Conservation (phyloP, 2,797 vertebrate genomes). For the Cuniculus paca region DNA sequence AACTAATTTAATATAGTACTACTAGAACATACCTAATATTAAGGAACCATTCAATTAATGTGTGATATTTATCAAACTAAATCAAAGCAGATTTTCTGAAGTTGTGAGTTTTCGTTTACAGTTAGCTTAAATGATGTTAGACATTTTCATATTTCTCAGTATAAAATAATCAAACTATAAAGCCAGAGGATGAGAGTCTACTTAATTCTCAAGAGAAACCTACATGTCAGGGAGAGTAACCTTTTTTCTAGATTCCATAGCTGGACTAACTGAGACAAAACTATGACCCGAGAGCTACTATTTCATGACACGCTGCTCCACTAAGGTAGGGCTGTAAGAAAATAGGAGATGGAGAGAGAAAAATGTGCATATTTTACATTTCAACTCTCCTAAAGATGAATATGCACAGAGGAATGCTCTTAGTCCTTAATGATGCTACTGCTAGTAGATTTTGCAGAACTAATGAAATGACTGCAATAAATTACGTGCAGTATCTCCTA, state of each 20-base stretch:
- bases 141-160: neutral
- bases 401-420: slow-evolving; percentile 56
- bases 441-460: slow-evolving; percentile 58
- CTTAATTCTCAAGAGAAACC: neutral
- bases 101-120: neutral
- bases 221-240: neutral
- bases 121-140: neutral
- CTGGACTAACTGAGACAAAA: slow-evolving; percentile 8
- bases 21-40: neutral
- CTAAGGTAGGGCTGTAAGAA: neutral
- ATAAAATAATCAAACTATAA: neutral
- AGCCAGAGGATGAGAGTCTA: neutral
- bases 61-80: neutral
- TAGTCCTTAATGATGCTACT: slow-evolving; percentile 23
- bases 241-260: neutral
- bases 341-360: slow-evolving; percentile 22
- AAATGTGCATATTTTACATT: slow-evolving; percentile 52
- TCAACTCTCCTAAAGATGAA: slow-evolving; percentile 58
- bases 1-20: neutral
- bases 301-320: neutral
- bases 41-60: neutral
- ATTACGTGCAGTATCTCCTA: slow-evolving; percentile 71
- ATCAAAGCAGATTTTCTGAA: neutral
- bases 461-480: slow-evolving; percentile 77
- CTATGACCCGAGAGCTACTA: neutral